A percentile compares a stretch with the other conserved stretches of the same genome.
These are phyloP conservation scores for Drosophila nigrodunni DNA, from an alignment of 1,140 invertebrate genomes.

Conservation along the genomic window DNA sequence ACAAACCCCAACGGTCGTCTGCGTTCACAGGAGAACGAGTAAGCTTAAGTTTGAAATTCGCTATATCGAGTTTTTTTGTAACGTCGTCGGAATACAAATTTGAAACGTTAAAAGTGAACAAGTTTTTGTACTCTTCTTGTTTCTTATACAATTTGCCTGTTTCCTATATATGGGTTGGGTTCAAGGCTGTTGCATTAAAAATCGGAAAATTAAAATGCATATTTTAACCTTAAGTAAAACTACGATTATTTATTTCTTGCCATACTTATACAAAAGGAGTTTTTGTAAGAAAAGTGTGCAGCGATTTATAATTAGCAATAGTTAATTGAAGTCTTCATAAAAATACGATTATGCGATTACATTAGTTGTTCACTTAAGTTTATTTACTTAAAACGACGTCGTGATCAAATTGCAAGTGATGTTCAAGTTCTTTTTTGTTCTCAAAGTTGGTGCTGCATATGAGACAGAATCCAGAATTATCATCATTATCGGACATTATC, in stretches of 20 bases:
- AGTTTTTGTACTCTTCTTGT: neutral
- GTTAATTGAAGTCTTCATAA: neutral
- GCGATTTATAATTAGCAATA: neutral
- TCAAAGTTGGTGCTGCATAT: conserved; percentile 73
- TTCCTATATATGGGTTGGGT: conserved; percentile 1
- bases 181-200: neutral
- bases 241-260: conserved; percentile 26
- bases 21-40: conserved; percentile 99
- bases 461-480: conserved; percentile 65
- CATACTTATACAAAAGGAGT: conserved; percentile 8
- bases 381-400: conserved; percentile 71
- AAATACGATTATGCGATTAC: neutral
- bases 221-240: conserved; percentile 8
- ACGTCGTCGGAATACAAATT: conserved; percentile 71
- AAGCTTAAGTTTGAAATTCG: conserved; percentile 86
- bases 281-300: conserved; percentile 16
- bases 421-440: conserved; percentile 73
- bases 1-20: conserved; percentile 98
- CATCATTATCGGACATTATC: conserved; percentile 71
- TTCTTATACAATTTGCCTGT: conserved; percentile 5
- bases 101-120: conserved; percentile 60
- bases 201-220: neutral
- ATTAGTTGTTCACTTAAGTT: neutral
- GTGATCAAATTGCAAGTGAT: conserved; percentile 74
- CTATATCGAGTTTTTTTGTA: conserved; percentile 59